Percentiles rank a stretch among this genome's conserved stretches.
Evolutionary conservation across 2,888 invertebrate species (phyloP).

Genomic region (Fragum sueziense): DNA sequence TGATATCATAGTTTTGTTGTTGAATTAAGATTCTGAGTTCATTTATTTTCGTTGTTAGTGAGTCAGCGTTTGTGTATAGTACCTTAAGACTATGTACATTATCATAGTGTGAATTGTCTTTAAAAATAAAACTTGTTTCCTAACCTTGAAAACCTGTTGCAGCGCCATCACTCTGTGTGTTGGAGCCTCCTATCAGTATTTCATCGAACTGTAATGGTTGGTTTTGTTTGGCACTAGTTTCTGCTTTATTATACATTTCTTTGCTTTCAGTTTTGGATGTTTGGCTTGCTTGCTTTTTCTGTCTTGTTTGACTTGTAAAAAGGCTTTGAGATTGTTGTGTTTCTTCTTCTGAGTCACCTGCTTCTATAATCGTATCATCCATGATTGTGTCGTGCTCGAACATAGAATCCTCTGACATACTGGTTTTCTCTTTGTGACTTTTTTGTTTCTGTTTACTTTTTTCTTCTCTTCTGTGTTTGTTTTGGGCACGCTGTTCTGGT

Average conservation of each 20-base stretch:
- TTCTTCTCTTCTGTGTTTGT: slow-evolving; percentile 1
- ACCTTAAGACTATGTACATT: neutral
- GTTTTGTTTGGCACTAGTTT: neutral
- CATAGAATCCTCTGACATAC: too few relatives aligned
- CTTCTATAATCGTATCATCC: neutral
- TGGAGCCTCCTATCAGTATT: too few relatives aligned
- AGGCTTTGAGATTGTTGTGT: too few relatives aligned
- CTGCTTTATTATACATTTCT: neutral
- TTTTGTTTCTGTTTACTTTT: neutral
- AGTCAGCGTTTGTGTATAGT: slow-evolving; percentile 5
- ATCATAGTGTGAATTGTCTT: too few relatives aligned
- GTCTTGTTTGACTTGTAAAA: too few relatives aligned
- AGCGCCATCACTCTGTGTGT: too few relatives aligned
- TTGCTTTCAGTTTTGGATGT: too few relatives aligned
- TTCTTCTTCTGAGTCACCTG: neutral
- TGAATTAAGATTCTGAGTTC: neutral
- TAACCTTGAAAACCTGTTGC: too few relatives aligned
- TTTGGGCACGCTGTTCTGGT: neutral
- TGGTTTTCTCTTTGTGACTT: neutral
- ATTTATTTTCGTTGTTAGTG: neutral
- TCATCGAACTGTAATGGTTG: too few relatives aligned
- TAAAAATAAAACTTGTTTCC: slow-evolving; percentile 8
- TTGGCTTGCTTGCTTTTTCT: too few relatives aligned
- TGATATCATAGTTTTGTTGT: neutral
- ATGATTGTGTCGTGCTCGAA: neutral